These are phyloP conservation scores for Theodoxus fluviatilis DNA, from an alignment of 2,888 invertebrate species.

Conservation along the genomic window DNA sequence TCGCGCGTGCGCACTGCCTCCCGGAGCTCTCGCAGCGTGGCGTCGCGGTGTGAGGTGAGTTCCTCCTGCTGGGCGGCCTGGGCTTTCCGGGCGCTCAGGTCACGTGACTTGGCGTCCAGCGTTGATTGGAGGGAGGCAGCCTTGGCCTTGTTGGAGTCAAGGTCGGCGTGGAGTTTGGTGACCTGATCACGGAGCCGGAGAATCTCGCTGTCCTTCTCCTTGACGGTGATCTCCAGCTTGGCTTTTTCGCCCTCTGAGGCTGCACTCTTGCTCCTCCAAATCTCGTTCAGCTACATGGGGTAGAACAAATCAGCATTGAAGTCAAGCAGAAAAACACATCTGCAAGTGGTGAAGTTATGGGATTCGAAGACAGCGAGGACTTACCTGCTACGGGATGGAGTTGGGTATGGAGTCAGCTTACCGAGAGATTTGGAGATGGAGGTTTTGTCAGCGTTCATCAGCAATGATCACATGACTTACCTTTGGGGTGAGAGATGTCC, in stretches of 20 bases:
- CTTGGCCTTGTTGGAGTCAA: constrained; percentile 44
- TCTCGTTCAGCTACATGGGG: constrained; percentile 45
- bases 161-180: constrained; percentile 48
- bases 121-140: too few relatives aligned
- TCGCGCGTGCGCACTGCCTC: constrained; percentile 53
- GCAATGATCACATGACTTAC: too few relatives aligned
- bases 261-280: constrained; percentile 51
- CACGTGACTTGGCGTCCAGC: too few relatives aligned
- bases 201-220: constrained; percentile 36
- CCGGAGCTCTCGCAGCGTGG: constrained; percentile 45
- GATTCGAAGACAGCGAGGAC: not conserved
- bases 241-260: constrained; percentile 48
- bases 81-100: constrained; percentile 19
- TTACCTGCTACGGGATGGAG: too few relatives aligned
- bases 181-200: constrained; percentile 51
- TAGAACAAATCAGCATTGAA: not conserved
- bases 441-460: too few relatives aligned
- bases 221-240: constrained; percentile 38
- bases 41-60: constrained; percentile 50
- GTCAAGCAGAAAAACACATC: not conserved
- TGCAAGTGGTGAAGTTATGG: not conserved
- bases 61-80: constrained; percentile 46
- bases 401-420: too few relatives aligned
- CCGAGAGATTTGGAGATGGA: too few relatives aligned
- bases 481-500: too few relatives aligned